Evolutionary conservation across 2,888 invertebrate genomes (phyloP).

Genomic region (Stenotaenia linearis): DNA sequence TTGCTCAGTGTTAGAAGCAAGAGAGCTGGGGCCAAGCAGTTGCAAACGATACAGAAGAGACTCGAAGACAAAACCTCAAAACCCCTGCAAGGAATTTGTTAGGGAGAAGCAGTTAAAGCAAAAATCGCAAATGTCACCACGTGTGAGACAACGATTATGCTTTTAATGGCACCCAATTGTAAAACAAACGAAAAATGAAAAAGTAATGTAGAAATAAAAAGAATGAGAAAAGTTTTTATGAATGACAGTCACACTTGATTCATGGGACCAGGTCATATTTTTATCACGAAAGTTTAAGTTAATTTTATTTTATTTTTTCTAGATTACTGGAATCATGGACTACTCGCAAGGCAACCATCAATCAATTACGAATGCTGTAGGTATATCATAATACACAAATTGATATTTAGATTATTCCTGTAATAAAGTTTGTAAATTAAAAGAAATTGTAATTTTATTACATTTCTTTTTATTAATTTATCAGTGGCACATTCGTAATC

Average conservation of each 20-base stretch:
- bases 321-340: too few species aligned
- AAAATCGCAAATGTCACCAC: conserved; percentile 7
- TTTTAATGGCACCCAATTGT: conserved; percentile 19
- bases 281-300: too few species aligned
- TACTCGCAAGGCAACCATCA: too few species aligned
- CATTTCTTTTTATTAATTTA: not conserved
- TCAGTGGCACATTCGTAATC: conserved; percentile 71
- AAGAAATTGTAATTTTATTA: not conserved
- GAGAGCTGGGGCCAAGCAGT: not conserved
- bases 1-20: not conserved
- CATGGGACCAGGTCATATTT: not conserved
- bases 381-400: too few species aligned
- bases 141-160: not conserved
- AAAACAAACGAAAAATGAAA: not conserved
- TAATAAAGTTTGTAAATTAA: not conserved
- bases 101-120: conserved; percentile 22
- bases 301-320: too few species aligned
- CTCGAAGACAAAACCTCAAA: conserved; percentile 7
- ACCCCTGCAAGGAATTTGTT: conserved; percentile 14
- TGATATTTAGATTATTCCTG: not conserved
- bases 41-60: conserved; percentile 23
- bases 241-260: not conserved
- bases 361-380: too few species aligned
- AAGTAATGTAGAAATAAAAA: too few species aligned
- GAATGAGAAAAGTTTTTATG: not conserved